These are phyloP conservation scores for Danio jaintianensis DNA, from an alignment of 2,797 vertebrate species.

Conservation along the genomic window DNA sequence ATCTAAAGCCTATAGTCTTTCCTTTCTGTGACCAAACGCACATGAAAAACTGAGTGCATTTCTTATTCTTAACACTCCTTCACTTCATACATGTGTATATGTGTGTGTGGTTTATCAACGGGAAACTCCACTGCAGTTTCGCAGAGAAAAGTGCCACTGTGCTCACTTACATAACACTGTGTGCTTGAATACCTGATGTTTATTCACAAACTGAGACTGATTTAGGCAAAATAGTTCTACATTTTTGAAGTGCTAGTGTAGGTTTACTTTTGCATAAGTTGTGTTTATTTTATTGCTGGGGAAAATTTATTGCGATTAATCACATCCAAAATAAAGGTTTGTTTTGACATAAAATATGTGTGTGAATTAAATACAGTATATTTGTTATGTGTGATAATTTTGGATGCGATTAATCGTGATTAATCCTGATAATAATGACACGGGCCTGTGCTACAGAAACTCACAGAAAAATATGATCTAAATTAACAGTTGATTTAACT, in stretches of 20 bases:
- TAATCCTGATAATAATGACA: too few relatives aligned
- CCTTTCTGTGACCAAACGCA: conserved; percentile 15
- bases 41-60: background rate
- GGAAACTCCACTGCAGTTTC: conserved; percentile 39
- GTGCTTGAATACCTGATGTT: conserved; percentile 8
- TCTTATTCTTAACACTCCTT: conserved; percentile 24
- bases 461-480: too few relatives aligned
- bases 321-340: too few relatives aligned
- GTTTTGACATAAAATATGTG: too few relatives aligned
- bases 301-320: too few relatives aligned
- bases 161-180: conserved; percentile 33
- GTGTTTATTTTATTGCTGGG: background rate
- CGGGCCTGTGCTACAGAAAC: background rate
- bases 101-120: conserved; percentile 36
- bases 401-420: too few relatives aligned
- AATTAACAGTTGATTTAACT: too few relatives aligned
- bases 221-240: background rate
- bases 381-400: too few relatives aligned
- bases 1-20: conserved; percentile 17
- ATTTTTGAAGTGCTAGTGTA: background rate
- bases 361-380: too few relatives aligned
- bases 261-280: too few relatives aligned
- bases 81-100: conserved; percentile 19
- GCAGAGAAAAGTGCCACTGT: conserved; percentile 55
- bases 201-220: conserved; percentile 4